phyloP scores from a whole-genome alignment of 2,888 invertebrate species.

The Sphinx pinastri region DNA sequence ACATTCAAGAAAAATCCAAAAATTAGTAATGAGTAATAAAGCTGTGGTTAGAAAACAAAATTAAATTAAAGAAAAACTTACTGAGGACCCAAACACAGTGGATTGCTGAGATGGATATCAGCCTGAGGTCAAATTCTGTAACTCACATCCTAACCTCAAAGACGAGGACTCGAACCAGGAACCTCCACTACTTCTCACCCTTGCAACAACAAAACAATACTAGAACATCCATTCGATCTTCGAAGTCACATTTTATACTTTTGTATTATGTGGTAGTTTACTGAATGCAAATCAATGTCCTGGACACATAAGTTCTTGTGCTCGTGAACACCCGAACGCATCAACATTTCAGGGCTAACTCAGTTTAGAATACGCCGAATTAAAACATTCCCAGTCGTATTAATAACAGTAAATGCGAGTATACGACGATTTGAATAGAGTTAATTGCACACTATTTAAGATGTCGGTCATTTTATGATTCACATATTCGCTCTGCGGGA shows the following conservation, averaged over 20 bases:
- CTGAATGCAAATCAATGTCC: neutral
- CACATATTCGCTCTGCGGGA: neutral
- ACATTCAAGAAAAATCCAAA: too few relatives aligned
- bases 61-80: constrained; percentile 2
- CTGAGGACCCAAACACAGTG: neutral
- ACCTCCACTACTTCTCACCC: neutral
- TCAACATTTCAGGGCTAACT: constrained; percentile 2
- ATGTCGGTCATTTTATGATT: constrained; percentile 13
- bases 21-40: neutral
- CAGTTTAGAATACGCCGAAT: neutral
- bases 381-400: constrained; percentile 2
- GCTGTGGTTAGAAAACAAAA: neutral
- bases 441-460: constrained; percentile 10
- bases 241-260: neutral
- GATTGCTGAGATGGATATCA: neutral
- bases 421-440: constrained; percentile 13
- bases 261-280: neutral
- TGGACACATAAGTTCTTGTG: constrained; percentile 1
- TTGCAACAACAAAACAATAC: constrained; percentile 1
- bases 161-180: constrained; percentile 5
- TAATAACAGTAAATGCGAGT: neutral
- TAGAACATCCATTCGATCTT: neutral
- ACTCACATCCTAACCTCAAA: neutral
- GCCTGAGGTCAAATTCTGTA: neutral
- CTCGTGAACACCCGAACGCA: neutral